Percentiles rank a stretch among this genome's conserved stretches.
These are phyloP conservation scores for Anaspis maculata DNA, from an alignment of 2,888 invertebrate genomes.

Conservation along the genomic window DNA sequence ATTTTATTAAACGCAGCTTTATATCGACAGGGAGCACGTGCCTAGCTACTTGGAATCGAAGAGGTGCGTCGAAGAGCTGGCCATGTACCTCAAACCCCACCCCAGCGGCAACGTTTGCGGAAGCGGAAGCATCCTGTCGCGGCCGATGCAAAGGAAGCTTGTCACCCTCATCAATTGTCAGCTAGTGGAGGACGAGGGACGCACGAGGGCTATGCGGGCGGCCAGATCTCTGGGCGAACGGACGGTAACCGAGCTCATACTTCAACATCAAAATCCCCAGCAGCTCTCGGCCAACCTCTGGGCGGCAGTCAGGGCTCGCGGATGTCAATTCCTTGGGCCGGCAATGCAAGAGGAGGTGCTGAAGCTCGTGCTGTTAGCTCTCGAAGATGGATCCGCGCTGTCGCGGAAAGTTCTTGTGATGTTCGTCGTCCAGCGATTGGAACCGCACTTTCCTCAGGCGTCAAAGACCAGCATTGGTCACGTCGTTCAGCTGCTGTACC, in stretches of 20 bases:
- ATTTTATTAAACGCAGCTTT: too few relatives aligned
- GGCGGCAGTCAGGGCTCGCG: constrained; percentile 93
- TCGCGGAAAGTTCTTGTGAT: constrained; percentile 93
- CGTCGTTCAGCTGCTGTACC: constrained; percentile 93
- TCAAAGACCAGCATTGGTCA: constrained; percentile 99
- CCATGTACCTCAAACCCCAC: constrained; percentile 78
- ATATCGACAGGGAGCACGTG: constrained; percentile 51
- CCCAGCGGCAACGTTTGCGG: constrained; percentile 48
- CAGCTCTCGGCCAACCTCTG: constrained; percentile 90
- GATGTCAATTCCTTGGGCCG: constrained; percentile 91
- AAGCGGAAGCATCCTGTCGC: constrained; percentile 53
- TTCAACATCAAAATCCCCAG: constrained; percentile 94
- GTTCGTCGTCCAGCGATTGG: constrained; percentile 95
- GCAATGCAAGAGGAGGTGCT: constrained; percentile 99
- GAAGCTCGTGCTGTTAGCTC: constrained; percentile 82
- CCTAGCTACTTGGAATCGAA: constrained; percentile 54
- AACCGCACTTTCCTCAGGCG: constrained; percentile 92
- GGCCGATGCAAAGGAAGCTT: constrained; percentile 93
- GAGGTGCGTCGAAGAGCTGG: constrained; percentile 80
- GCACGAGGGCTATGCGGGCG: constrained; percentile 69
- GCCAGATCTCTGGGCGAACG: constrained; percentile 91
- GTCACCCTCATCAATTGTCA: constrained; percentile 90
- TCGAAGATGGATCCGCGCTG: constrained; percentile 91
- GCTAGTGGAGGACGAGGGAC: constrained; percentile 80
- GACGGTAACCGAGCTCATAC: constrained; percentile 85